Base-by-base conservation (phyloP, 2,888 invertebrate genomes). In the Dastarcus helophoroides region DNA sequence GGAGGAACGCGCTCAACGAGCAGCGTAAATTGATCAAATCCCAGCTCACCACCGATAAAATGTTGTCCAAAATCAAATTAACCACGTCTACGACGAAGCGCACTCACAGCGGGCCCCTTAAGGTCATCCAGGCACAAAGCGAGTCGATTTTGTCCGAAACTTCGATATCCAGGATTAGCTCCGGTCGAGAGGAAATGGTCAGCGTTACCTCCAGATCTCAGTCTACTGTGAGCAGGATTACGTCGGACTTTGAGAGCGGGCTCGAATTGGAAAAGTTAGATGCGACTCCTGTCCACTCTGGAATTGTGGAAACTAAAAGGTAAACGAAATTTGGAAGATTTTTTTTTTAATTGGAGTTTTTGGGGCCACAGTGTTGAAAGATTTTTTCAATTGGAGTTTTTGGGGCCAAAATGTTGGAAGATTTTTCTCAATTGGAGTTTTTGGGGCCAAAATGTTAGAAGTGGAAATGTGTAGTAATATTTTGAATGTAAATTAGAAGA, bases 21-120 rank as follows among this genome's bases (percentile, higher is more conserved):
- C 68, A 71, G 42, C 57, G 64, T 22, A 66, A 67, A 39, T 57
- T 68, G 54, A 66, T 69, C 19, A 68, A 68, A 52, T 61, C 63
- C 22, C 66, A 68, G 44, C 56, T 69, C 49, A 31, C 34, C 53
- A 50, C 54, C 4, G 64, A 64, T 37, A 63, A 63, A 35, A 63
- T 65, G 47, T 46, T 65, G 21, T 58, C 64, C 2, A 67, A 67
- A 46, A 51, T 68, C 21, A 68, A 65, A 43, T 52, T 64, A 32
- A 60, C 58, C 22, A 60, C 61, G 1, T n/a, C n/a, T n/a, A 60
- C 62, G 12, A 56, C 54, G 37, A 60, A 61, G 36, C 50, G 63
- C 4, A 51, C 62, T 33, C 47, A 56, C 21, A 62, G 62, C 2
- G 69, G 68, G 1, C 69, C 69, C 2, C 55, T 69, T 51, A 68